A percentile compares a stretch with the other conserved stretches of the same genome.
Conservation (phyloP, 30 jellyfish, hydroid and myxozoan genomes). For the Aurelia coerulea region DNA sequence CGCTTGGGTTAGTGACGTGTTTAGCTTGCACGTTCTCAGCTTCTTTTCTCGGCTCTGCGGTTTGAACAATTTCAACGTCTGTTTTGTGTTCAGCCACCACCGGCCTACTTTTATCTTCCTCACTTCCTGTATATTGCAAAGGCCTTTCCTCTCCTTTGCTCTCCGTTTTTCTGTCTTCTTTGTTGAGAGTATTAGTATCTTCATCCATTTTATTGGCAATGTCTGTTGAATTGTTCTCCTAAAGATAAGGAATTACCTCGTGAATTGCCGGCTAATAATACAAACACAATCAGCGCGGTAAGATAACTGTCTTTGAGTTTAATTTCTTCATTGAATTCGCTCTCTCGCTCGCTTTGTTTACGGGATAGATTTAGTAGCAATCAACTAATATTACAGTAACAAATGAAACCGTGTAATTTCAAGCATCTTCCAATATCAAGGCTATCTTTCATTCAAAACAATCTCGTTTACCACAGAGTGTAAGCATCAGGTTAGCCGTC, state of each 20-base stretch:
- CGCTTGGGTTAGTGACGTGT: background rate
- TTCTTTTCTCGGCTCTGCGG: background rate
- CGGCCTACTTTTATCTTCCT: background rate
- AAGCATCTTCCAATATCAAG: too few relatives aligned
- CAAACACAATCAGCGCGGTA: background rate
- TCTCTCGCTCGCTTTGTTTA: too few relatives aligned
- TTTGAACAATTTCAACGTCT: background rate
- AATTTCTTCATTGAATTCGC: too few relatives aligned
- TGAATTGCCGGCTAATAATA: background rate
- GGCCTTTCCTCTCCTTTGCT: background rate
- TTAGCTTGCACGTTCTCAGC: background rate
- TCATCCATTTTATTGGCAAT: background rate
- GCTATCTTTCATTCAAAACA: too few relatives aligned
- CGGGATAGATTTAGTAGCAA: too few relatives aligned
- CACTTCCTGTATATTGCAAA: background rate
- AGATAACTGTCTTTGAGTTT: too few relatives aligned
- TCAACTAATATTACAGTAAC: too few relatives aligned
- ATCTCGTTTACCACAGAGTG: too few relatives aligned
- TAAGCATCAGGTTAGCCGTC: too few relatives aligned
- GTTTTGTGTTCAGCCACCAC: too few relatives aligned
- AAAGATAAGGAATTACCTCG: background rate
- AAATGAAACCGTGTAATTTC: too few relatives aligned
- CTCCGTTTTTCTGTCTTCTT: background rate
- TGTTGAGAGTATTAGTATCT: background rate
- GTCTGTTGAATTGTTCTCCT: constrained; percentile 5